Evolutionary conservation across 2,797 vertebrate genomes (phyloP).

Genomic region (Dendrocincla tyrannina): DNA sequence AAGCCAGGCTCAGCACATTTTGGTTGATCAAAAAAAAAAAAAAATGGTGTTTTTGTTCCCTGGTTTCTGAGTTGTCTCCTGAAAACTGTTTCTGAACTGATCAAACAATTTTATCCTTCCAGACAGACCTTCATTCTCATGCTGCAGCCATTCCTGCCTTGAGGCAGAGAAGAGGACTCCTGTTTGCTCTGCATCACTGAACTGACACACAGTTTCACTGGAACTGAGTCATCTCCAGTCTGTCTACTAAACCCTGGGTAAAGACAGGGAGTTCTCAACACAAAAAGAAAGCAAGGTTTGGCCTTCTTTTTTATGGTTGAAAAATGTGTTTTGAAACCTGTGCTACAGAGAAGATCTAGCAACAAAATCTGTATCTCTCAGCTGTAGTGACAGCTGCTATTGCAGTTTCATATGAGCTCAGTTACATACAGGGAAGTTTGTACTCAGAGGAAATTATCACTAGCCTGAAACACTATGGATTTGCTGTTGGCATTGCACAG

Average conservation of each 20-base stretch:
- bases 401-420: fast-evolving
- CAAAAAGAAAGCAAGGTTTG: neutral
- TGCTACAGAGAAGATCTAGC: neutral
- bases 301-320: neutral
- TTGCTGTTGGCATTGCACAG: neutral
- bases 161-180: neutral
- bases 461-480: neutral
- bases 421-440: neutral
- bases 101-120: neutral
- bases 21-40: neutral
- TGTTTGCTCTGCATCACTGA: neutral
- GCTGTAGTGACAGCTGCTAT: neutral
- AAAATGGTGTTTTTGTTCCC: neutral
- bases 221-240: neutral
- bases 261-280: neutral
- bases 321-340: neutral
- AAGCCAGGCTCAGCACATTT: neutral
- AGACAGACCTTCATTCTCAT: neutral
- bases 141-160: neutral
- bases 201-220: neutral
- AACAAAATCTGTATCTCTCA: neutral
- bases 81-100: neutral
- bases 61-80: neutral
- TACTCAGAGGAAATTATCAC: neutral
- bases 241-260: neutral